Base-by-base conservation (phyloP, 2,888 invertebrate species). In the Antheraea yamamai region DNA sequence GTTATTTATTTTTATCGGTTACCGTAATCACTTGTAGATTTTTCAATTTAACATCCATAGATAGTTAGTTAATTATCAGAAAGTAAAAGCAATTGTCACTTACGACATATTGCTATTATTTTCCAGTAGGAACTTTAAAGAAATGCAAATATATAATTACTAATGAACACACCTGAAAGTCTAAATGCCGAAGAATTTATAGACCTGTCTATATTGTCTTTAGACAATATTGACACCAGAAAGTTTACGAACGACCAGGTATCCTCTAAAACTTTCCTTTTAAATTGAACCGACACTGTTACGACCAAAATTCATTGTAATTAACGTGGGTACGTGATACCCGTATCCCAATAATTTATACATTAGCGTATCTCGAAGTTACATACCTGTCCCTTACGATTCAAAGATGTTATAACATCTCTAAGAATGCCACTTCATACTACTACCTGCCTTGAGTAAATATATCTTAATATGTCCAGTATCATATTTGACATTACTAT, bases 31-130 rank as follows among this genome's bases (percentile, higher is more conserved):
- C n/a, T 18, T 20, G 18, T 2, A 20, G 55, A 55, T 55, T 20
- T 20, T 2, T 39, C 35, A 39, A 39, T 39, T 4, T 0, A 39
- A 39, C 4, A 39, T 39, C 35, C 35, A 39, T 39, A 8, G 58
- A 6, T n/a, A 7, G 58, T 20, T 20, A 58, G 2, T 58, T n/a
- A 20, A 16, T 30, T 30, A 0, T 58, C 4, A 20, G n/a, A 18
- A n/a, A 58, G n/a, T n/a, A 58, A 64, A 30, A 16, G 64, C 64
- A 66, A 66, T 66, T 66, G 0, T 16, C 14, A 30, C 3, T 16
- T 16, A 16, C 30, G 4, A 30, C 64, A 66, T 66, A 16, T 66
- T 66, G 64, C 64, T 66, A 66, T 66, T 66, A 66, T 66, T 66
- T 66, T 30, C 7, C 30, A 30, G 6, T 14, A 66, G 64, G 64